These are phyloP conservation scores for Rambutsinella grinnellia DNA, from an alignment of 2,888 invertebrate genomes.

Conservation along the genomic window DNA sequence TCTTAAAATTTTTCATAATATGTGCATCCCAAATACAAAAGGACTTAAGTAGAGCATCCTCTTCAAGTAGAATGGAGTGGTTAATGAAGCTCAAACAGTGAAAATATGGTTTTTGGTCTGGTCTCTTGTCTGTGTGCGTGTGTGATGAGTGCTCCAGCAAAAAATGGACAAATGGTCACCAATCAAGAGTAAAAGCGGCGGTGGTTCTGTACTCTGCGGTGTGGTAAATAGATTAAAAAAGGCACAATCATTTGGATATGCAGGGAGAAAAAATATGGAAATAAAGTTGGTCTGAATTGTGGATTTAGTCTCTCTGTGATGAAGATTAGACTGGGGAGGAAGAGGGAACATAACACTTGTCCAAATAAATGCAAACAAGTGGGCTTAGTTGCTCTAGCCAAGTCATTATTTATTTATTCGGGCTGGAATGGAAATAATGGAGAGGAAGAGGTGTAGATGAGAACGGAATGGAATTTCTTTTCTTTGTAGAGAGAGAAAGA, in stretches of 20 bases:
- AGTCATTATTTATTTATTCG: not conserved
- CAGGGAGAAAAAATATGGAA: not conserved
- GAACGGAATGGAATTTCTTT: constrained; percentile 1
- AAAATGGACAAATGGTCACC: not conserved
- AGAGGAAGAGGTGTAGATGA: not conserved
- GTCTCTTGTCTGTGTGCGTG: no score
- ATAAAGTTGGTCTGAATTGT: no score
- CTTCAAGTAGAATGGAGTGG: not conserved
- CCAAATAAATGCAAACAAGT: not conserved
- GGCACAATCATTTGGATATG: not conserved
- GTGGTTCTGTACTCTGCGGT: not conserved
- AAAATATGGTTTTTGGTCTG: not conserved
- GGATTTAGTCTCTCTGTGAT: no score
- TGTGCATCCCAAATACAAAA: not conserved
- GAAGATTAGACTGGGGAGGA: not conserved
- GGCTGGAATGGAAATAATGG: not conserved
- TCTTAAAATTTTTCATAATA: not conserved
- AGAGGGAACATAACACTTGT: not conserved
- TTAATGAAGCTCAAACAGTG: not conserved
- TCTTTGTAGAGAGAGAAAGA: no score
- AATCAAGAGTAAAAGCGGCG: not conserved
- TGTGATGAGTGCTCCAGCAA: no score
- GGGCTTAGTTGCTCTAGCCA: not conserved
- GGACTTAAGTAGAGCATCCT: not conserved
- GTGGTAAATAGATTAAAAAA: not conserved